phyloP scores from a whole-genome alignment of 2,113 vertebrate species.

The Laticauda colubrina region DNA sequence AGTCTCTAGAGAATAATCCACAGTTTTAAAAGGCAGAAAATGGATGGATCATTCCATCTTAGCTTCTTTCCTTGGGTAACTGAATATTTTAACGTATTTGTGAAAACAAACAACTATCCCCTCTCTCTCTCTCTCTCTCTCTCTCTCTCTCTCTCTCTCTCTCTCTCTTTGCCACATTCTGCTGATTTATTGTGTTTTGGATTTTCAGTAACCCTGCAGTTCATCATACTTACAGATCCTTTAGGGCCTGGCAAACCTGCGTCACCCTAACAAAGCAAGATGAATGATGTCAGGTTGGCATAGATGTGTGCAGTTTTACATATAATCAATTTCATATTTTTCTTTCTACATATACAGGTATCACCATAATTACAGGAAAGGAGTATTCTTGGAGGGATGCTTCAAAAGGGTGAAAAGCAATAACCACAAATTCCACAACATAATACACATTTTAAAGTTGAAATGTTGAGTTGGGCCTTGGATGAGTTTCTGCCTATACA shows the following conservation, averaged over 20 bases:
- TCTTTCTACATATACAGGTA: conserved; percentile 12
- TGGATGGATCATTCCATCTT: conserved; percentile 28
- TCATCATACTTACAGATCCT: conserved; percentile 85
- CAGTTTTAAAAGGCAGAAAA: conserved; percentile 34
- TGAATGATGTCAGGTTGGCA: conserved; percentile 49
- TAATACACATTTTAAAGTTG: not conserved
- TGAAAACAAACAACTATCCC: conserved; percentile 24
- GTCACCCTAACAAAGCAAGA: conserved; percentile 81
- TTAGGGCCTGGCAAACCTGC: conserved; percentile 84
- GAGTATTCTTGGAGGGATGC: not conserved
- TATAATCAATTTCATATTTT: not conserved
- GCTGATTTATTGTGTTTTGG: conserved; percentile 37
- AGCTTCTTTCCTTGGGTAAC: conserved; percentile 22
- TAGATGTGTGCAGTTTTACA: not conserved
- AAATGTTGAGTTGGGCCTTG: not conserved
- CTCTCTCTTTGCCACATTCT: conserved; percentile 29
- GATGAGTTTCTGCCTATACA: not conserved
- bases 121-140: not conserved
- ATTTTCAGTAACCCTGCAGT: conserved; percentile 22
- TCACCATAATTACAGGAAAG: not conserved
- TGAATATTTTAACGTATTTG: conserved; percentile 28
- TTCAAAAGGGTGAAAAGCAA: conserved; percentile 13
- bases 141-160: not conserved
- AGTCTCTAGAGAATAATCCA: conserved; percentile 9
- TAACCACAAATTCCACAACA: not conserved